phyloP scores from a whole-genome alignment of 2,113 vertebrate genomes.

The Puma concolor region DNA sequence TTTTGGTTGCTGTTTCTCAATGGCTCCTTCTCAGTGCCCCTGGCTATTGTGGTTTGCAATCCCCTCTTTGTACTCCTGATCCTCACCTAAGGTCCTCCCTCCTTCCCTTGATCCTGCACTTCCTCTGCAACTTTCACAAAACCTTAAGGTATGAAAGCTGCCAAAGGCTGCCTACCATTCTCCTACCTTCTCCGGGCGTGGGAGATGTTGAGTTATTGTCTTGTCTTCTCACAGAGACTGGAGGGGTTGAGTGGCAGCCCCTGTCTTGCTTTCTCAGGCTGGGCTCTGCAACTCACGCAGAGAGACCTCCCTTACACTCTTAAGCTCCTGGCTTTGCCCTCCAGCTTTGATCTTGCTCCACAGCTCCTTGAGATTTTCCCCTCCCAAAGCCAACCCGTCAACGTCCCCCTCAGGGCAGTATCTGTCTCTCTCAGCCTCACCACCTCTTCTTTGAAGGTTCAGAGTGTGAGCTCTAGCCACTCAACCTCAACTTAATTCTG shows the following conservation, averaged over 20 bases:
- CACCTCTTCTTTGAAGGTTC: neutral
- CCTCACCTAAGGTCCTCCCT: neutral
- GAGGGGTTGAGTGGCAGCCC: neutral
- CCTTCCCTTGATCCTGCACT: neutral
- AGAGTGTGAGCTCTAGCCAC: rapidly evolving
- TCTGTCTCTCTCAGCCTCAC: neutral
- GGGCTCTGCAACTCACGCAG: neutral
- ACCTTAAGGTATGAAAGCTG: neutral
- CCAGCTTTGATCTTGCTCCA: neutral
- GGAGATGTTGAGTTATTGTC: neutral
- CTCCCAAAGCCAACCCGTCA: neutral
- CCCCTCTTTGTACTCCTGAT: neutral
- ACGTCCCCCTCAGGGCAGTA: rapidly evolving
- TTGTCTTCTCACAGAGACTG: neutral
- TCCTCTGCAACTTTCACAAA: neutral
- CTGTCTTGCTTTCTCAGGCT: neutral
- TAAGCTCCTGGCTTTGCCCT: neutral
- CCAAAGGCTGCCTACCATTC: rapidly evolving
- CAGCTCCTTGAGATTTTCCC: neutral
- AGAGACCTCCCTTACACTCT: too few species aligned
- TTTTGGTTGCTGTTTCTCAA: neutral
- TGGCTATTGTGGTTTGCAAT: too few species aligned
- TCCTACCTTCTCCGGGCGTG: rapidly evolving
- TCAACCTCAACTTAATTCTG: neutral
- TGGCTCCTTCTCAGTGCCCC: neutral